Conservation (phyloP, 2,113 vertebrate genomes). For the Saguinus imperator region DNA sequence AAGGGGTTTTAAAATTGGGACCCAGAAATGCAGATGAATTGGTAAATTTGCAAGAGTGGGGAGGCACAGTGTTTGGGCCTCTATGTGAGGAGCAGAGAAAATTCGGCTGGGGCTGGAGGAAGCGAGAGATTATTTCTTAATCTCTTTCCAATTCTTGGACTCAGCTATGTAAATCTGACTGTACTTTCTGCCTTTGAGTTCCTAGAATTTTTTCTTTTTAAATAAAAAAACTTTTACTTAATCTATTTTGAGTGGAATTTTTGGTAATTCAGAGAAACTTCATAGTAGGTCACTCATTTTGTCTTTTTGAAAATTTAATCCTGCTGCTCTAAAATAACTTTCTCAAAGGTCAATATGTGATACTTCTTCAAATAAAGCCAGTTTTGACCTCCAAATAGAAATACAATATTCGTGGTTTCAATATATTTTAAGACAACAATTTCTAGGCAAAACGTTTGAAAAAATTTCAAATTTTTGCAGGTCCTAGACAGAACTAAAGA, state of each 20-base stretch:
- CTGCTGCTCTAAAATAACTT: background rate
- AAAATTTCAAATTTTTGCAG: conserved; percentile 21
- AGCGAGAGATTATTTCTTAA: background rate
- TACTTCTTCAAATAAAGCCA: background rate
- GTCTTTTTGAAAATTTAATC: conserved; percentile 14
- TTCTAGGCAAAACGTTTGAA: conserved; percentile 15
- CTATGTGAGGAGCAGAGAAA: background rate
- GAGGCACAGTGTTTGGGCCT: background rate
- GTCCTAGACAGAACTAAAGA: background rate
- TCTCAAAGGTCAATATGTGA: background rate
- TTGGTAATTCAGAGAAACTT: conserved; percentile 4
- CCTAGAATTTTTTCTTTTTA: background rate
- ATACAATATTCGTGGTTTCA: background rate
- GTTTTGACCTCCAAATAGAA: conserved; percentile 11
- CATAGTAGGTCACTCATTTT: background rate
- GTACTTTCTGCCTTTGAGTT: background rate
- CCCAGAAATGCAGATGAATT: background rate
- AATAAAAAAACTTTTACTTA: background rate
- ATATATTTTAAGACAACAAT: background rate
- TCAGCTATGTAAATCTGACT: background rate
- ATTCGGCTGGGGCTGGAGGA: background rate
- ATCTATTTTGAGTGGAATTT: conserved; percentile 22
- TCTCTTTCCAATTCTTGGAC: background rate
- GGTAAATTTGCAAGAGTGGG: background rate
- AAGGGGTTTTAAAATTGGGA: background rate